These are phyloP conservation scores for Cuculus canorus DNA, from an alignment of 2,797 vertebrate genomes.

Conservation along the genomic window DNA sequence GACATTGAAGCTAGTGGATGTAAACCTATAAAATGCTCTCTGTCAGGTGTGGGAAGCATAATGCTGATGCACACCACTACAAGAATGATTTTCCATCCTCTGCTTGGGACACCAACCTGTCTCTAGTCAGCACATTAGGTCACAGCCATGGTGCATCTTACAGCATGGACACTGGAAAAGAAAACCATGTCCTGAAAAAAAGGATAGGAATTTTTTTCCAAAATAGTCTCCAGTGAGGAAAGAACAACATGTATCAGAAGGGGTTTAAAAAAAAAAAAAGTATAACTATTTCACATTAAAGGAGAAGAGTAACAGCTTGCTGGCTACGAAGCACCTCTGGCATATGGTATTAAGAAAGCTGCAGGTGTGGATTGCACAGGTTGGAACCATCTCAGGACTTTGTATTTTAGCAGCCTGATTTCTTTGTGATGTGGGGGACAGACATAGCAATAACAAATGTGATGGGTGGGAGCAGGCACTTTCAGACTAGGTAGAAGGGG, in stretches of 20 bases:
- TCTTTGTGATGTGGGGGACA: not conserved
- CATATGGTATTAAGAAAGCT: not conserved
- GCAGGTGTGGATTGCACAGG: no score
- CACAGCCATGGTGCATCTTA: not conserved
- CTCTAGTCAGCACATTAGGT: not conserved
- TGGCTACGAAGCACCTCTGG: not conserved
- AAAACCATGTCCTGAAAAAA: not conserved
- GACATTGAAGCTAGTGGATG: not conserved
- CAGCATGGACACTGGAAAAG: not conserved
- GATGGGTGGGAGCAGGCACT: rapidly evolving
- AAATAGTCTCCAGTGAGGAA: not conserved
- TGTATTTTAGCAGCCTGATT: not conserved
- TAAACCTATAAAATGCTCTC: not conserved
- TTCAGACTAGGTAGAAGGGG: not conserved
- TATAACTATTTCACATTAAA: not conserved
- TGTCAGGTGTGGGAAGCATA: not conserved
- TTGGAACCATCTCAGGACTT: not conserved
- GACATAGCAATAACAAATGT: not conserved
- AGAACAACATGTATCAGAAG: not conserved
- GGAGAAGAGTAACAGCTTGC: not conserved
- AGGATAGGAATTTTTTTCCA: not conserved
- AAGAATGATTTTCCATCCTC: not conserved
- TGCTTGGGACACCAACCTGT: not conserved
- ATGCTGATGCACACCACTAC: not conserved
- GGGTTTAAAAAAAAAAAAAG: not conserved